phyloP scores from a whole-genome alignment of 1,140 invertebrate species.

The Atta cephalotes region DNA sequence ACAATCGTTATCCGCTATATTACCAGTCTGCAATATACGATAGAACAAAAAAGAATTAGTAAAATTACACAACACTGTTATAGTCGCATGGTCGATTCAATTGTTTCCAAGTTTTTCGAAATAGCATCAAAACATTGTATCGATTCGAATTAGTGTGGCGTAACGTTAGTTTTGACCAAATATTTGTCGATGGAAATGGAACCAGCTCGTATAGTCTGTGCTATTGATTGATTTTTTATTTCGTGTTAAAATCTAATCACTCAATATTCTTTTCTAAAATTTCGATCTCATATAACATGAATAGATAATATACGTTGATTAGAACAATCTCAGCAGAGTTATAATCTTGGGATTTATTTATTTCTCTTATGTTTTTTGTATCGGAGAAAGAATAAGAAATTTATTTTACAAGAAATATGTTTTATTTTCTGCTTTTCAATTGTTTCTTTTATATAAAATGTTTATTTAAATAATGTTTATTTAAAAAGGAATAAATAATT shows the following conservation, averaged over 20 bases:
- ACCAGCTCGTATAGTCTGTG: conserved; percentile 57
- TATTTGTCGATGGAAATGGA: conserved; percentile 74
- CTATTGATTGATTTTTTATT: conserved; percentile 70
- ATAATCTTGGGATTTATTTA: not conserved
- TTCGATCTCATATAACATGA: not conserved
- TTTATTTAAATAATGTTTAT: not conserved
- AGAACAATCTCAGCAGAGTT: not conserved
- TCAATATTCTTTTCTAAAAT: conserved; percentile 3
- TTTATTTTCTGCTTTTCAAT: conserved; percentile 4
- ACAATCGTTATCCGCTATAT: conserved; percentile 36
- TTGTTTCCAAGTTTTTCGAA: conserved; percentile 74
- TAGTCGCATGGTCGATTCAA: conserved; percentile 64
- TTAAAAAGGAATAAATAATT: not conserved
- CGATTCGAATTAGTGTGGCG: conserved; percentile 58
- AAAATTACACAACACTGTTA: conserved; percentile 68
- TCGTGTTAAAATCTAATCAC: conserved; percentile 22
- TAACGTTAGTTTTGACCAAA: conserved; percentile 76
- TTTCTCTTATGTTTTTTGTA: conserved; percentile 11
- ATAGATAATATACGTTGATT: not conserved
- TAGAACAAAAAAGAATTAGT: conserved; percentile 42
- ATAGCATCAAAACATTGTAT: conserved; percentile 65
- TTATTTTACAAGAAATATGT: conserved; percentile 14
- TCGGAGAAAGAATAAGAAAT: not conserved
- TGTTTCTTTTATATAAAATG: conserved; percentile 4
- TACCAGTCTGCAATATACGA: conserved; percentile 54